phyloP scores from a whole-genome alignment of 1,140 invertebrate genomes.

The Pemphigus obesinymphae region DNA sequence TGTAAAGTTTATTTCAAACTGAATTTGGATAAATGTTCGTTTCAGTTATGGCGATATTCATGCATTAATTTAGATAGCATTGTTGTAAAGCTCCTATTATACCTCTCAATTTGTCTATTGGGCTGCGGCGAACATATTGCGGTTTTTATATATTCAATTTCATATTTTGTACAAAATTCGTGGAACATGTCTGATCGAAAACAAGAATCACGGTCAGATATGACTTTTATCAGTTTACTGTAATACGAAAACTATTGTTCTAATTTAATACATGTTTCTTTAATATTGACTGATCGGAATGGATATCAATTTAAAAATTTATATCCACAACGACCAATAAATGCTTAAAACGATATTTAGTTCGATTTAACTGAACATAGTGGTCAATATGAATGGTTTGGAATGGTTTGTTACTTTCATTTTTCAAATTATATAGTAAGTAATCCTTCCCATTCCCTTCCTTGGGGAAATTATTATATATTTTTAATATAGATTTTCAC shows the following conservation, averaged over 20 bases:
- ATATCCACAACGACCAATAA: constrained; percentile 47
- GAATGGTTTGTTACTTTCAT: background rate
- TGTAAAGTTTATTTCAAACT: background rate
- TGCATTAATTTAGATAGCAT: background rate
- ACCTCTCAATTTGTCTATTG: background rate
- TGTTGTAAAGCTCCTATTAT: background rate
- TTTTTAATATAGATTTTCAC: background rate
- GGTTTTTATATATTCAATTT: background rate
- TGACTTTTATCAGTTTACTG: background rate
- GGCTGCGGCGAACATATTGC: background rate
- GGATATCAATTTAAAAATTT: constrained; percentile 44
- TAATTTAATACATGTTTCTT: background rate
- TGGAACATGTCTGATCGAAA: background rate
- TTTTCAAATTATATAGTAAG: background rate
- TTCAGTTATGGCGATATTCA: background rate
- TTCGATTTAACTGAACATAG: background rate
- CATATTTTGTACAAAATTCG: background rate
- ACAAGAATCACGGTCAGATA: background rate
- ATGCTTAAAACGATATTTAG: constrained; percentile 33
- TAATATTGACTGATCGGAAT: background rate
- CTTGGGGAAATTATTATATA: background rate
- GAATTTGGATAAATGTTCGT: background rate
- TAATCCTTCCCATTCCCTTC: background rate
- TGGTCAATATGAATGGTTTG: background rate
- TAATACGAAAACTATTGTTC: background rate